phyloP scores from a whole-genome alignment of 2,113 vertebrate species.

The Coptodon rendalli region DNA sequence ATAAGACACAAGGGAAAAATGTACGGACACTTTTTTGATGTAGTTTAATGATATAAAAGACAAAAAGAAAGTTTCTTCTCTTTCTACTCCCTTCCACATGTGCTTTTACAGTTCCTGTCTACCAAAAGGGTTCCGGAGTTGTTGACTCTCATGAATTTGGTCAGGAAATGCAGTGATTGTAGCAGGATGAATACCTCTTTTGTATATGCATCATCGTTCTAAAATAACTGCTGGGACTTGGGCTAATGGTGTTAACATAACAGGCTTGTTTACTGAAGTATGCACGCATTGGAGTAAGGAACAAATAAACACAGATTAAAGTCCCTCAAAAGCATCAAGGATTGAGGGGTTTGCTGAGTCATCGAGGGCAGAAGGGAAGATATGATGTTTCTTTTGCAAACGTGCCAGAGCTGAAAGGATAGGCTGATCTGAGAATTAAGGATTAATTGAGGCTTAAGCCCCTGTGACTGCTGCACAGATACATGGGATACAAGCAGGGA shows the following conservation, averaged over 20 bases:
- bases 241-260: background rate
- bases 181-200: background rate
- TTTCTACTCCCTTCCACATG: background rate
- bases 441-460: slow-evolving; percentile 38
- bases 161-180: background rate
- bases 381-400: slow-evolving; percentile 26
- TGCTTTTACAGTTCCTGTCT: background rate
- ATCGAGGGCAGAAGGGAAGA: background rate
- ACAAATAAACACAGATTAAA: background rate
- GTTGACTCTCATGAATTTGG: background rate
- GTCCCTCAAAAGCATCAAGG: background rate
- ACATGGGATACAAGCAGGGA: background rate
- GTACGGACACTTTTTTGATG: background rate
- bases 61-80: background rate
- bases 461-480: slow-evolving; percentile 1
- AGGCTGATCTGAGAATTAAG: slow-evolving; percentile 34
- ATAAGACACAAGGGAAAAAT: background rate
- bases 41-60: background rate
- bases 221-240: background rate
- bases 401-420: slow-evolving; percentile 30
- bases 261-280: background rate
- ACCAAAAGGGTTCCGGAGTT: background rate
- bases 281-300: background rate
- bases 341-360: background rate
- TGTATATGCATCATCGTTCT: background rate